phyloP scores from a whole-genome alignment of 2,888 invertebrate genomes.

The Priocnemis perturbator region DNA sequence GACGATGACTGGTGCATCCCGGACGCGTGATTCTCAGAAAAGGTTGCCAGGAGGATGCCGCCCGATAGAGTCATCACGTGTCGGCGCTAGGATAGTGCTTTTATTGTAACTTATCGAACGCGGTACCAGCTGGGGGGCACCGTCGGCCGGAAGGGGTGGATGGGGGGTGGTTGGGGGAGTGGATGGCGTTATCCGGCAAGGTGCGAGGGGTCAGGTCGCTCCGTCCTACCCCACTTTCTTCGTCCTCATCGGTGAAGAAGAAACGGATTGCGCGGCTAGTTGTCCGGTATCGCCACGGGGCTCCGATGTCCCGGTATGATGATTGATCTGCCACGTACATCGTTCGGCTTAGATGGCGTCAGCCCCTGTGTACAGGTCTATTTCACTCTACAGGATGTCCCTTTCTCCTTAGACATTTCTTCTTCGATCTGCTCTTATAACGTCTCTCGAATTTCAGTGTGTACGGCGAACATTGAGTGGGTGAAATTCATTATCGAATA shows the following conservation, averaged over 20 bases:
- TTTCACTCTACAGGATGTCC: too few relatives aligned
- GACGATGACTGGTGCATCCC: constrained; percentile 61
- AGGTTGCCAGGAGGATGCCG: constrained; percentile 44
- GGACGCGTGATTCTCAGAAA: constrained; percentile 59
- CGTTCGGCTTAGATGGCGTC: constrained; percentile 31
- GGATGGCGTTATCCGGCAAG: background rate
- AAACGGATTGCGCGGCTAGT: constrained; percentile 61
- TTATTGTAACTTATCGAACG: constrained; percentile 62
- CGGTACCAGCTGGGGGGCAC: constrained; percentile 19
- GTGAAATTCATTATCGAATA: too few relatives aligned
- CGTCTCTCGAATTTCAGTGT: too few relatives aligned
- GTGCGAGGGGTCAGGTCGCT: background rate
- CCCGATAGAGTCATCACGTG: constrained; percentile 67
- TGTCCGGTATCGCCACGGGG: constrained; percentile 70
- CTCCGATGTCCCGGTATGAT: constrained; percentile 64
- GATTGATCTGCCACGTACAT: constrained; percentile 72
- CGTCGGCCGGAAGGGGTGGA: constrained; percentile 14
- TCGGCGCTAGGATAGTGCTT: constrained; percentile 62
- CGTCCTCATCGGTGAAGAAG: constrained; percentile 23
- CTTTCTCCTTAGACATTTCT: too few relatives aligned
- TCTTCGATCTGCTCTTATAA: too few relatives aligned
- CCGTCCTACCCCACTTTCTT: constrained; percentile 1
- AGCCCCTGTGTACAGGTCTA: constrained; percentile 37
- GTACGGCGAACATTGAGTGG: too few relatives aligned
- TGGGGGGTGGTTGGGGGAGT: background rate